Conservation (phyloP, 2,113 vertebrate genomes). For the Anseranas semipalmata region DNA sequence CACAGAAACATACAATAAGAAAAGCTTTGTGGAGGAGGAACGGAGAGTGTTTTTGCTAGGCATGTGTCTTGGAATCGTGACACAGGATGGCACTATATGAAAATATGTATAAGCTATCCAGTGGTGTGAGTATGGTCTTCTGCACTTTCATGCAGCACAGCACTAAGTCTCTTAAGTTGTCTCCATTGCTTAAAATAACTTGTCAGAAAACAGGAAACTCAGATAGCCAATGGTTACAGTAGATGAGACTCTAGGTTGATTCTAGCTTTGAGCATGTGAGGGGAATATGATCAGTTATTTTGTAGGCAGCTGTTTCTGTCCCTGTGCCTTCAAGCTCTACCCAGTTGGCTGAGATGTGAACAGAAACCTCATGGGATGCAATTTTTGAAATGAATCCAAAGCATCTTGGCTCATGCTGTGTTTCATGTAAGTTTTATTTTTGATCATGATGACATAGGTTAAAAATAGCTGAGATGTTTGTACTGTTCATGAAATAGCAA, state of each 20-base stretch:
- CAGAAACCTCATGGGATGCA: conserved; percentile 18
- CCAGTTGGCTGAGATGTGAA: conserved; percentile 11
- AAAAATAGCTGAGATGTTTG: conserved; percentile 47
- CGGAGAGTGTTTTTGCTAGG: not conserved
- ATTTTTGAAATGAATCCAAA: conserved; percentile 56
- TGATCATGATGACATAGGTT: conserved; percentile 15
- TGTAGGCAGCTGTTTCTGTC: conserved; percentile 24
- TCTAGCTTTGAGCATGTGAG: not conserved
- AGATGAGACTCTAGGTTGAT: not conserved
- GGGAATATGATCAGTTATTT: conserved; percentile 16
- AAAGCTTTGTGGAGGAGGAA: not conserved
- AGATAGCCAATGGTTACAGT: not conserved
- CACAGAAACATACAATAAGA: not conserved
- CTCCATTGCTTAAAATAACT: conserved; percentile 4
- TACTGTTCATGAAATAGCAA: conserved; percentile 34
- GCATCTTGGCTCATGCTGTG: not conserved
- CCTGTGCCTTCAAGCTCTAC: conserved; percentile 11
- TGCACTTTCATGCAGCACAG: not conserved
- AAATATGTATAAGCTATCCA: not conserved
- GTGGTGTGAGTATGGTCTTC: not conserved
- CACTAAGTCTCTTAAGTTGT: not conserved
- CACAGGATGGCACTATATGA: not conserved
- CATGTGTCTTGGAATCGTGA: not conserved
- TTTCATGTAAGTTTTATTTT: conserved; percentile 40
- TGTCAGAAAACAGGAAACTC: not conserved